Percentiles rank a stretch among this genome's conserved stretches.
These are phyloP conservation scores for Lepeophtheirus nordmannii DNA, from an alignment of 2,888 invertebrate genomes.

Conservation along the genomic window DNA sequence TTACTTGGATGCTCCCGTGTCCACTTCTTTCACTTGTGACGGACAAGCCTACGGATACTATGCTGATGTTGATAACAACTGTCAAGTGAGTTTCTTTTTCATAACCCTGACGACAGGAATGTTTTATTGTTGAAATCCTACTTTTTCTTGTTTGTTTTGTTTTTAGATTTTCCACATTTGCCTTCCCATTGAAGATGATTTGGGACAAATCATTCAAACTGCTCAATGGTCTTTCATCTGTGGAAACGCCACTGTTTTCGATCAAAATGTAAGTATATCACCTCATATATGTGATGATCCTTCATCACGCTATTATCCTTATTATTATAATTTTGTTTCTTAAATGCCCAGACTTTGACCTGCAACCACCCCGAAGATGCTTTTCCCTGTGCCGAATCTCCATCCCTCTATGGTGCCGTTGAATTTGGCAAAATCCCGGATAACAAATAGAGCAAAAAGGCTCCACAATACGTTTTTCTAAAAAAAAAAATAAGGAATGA, in stretches of 20 bases:
- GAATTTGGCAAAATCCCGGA: slow-evolving; percentile 15
- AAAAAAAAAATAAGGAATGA: not conserved
- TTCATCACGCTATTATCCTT: too few species aligned
- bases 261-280: slow-evolving; percentile 26
- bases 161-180: slow-evolving; percentile 28
- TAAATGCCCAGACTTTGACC: slow-evolving; percentile 48
- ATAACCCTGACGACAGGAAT: too few species aligned
- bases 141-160: too few species aligned
- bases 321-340: not conserved
- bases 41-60: slow-evolving; percentile 27
- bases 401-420: slow-evolving; percentile 46
- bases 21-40: slow-evolving; percentile 27
- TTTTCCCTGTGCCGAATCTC: slow-evolving; percentile 59
- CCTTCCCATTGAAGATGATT: slow-evolving; percentile 25
- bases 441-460: not conserved
- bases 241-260: slow-evolving; percentile 29
- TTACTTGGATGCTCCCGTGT: slow-evolving; percentile 24
- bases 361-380: slow-evolving; percentile 56
- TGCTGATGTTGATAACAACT: slow-evolving; percentile 28
- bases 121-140: too few species aligned
- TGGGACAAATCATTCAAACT: slow-evolving; percentile 25
- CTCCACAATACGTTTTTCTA: not conserved
- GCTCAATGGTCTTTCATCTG: slow-evolving; percentile 28
- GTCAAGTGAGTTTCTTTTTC: slow-evolving; percentile 23
- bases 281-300: too few species aligned